Evolutionary conservation across 2,113 vertebrate genomes (phyloP).

Genomic region (Bos taurus): ARS-UCD2.0 NC_037338.1:104572501-104573000

Average conservation of each 20-base stretch:
- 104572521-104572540: neutral
- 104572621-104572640: neutral
- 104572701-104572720: neutral
- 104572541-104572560: constrained; percentile 37
- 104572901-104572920: fast-evolving
- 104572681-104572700: fast-evolving
- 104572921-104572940: fast-evolving
- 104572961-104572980: no score
- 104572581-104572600: fast-evolving
- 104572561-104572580: neutral
- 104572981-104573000: fast-evolving
- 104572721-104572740: neutral
- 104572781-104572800: neutral
- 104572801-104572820: neutral
- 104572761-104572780: neutral
- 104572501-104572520: neutral
- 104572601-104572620: neutral
- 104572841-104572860: neutral
- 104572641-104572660: neutral
- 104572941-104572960: fast-evolving
- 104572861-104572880: neutral
- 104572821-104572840: neutral
- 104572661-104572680: fast-evolving
- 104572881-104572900: fast-evolving
- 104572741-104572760: neutral